Evolutionary conservation across 2,113 vertebrate species (phyloP).

Genomic region (Hypomesus transpacificus): DNA sequence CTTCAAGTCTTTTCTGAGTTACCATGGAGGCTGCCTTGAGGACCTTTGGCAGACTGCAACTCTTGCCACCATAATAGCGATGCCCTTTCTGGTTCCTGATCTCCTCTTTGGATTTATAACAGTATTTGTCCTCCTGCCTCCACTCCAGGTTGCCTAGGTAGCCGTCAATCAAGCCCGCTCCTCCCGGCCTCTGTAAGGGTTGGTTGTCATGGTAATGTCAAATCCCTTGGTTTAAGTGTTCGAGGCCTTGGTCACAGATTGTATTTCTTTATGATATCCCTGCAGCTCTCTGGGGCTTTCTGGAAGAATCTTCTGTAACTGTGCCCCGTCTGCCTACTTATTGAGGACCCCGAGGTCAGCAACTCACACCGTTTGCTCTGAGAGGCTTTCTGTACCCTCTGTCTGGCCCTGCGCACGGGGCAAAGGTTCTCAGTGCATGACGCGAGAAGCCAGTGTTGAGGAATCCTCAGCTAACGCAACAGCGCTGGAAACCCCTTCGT

Average conservation of each 20-base stretch:
- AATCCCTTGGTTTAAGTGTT: slow-evolving; percentile 13
- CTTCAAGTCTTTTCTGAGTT: too few species aligned
- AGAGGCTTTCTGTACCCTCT: not conserved
- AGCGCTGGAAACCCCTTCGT: too few species aligned
- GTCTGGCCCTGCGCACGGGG: too few species aligned
- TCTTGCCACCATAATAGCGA: too few species aligned
- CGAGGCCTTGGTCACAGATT: slow-evolving; percentile 13
- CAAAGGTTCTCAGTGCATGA: too few species aligned
- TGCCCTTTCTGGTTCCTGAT: too few species aligned
- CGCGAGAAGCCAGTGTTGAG: too few species aligned
- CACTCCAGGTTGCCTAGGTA: not conserved
- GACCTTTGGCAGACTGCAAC: too few species aligned
- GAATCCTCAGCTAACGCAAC: too few species aligned
- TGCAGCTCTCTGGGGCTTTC: not conserved
- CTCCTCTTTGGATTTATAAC: not conserved
- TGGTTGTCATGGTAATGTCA: slow-evolving; percentile 20
- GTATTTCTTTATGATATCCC: not conserved
- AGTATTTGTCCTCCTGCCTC: not conserved
- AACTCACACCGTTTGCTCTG: not conserved
- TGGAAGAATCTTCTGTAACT: not conserved
- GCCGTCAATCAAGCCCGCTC: not conserved
- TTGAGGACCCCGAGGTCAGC: not conserved
- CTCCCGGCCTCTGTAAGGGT: slow-evolving; percentile 2
- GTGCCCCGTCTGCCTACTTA: not conserved
- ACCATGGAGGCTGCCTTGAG: too few species aligned